phyloP scores from a whole-genome alignment of 2,113 vertebrate genomes.

The Ascaphus truei region DNA sequence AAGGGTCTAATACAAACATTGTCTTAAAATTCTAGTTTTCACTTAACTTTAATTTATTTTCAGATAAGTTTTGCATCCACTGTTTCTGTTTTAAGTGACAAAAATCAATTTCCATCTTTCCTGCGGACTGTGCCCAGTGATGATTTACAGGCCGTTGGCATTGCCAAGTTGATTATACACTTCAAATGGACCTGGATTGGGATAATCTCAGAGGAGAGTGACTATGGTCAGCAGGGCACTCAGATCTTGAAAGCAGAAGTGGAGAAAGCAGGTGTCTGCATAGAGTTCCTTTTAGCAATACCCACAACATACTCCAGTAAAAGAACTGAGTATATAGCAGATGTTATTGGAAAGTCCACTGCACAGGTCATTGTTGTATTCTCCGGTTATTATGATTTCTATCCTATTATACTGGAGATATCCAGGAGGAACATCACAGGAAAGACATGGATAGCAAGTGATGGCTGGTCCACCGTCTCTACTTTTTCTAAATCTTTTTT shows the following conservation, averaged over 20 bases:
- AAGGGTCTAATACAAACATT: not conserved
- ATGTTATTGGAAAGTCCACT: not conserved
- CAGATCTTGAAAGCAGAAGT: not conserved
- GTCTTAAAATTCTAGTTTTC: not conserved
- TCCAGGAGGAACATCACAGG: not conserved
- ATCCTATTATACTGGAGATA: not conserved
- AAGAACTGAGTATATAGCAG: not conserved
- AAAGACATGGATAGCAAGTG: not conserved
- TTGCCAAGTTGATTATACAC: not conserved
- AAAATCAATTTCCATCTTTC: conserved; percentile 1
- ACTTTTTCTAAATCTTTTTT: not conserved
- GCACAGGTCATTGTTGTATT: not conserved
- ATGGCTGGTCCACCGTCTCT: not conserved
- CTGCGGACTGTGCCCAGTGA: not conserved
- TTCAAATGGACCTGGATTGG: not conserved
- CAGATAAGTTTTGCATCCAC: conserved; percentile 1
- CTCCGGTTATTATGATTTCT: not conserved
- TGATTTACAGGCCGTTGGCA: not conserved
- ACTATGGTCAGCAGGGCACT: not conserved
- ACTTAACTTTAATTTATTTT: not conserved
- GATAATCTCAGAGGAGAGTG: not conserved
- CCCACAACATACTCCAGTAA: not conserved
- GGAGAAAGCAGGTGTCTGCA: not conserved
- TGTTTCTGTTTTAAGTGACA: not conserved
- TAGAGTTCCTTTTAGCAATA: not conserved